These are phyloP conservation scores for Fragum whitleyi DNA, from an alignment of 2,888 invertebrate genomes.

Conservation along the genomic window DNA sequence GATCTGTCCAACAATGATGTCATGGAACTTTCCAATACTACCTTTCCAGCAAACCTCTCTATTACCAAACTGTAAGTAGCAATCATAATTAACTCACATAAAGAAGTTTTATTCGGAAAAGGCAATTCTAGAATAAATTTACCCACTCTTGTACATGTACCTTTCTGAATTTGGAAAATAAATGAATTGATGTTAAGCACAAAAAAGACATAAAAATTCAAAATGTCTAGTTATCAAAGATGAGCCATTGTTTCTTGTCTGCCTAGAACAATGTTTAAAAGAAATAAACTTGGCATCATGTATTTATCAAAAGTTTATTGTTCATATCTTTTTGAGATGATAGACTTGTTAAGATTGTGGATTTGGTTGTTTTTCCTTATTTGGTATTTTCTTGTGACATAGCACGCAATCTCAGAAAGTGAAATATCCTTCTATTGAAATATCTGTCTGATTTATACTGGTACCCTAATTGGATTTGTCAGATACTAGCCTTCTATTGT, in stretches of 20 bases:
- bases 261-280: no score
- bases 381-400: neutral
- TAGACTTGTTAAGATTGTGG: neutral
- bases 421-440: conserved; percentile 27
- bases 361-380: conserved; percentile 2
- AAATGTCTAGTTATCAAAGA: no score
- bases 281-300: neutral
- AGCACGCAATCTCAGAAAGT: neutral
- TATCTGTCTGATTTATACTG: conserved; percentile 26
- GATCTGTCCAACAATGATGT: conserved; percentile 83
- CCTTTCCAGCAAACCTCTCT: conserved; percentile 88
- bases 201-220: no score
- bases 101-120: no score
- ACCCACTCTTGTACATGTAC: no score
- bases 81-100: no score
- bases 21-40: conserved; percentile 85
- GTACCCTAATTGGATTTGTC: conserved; percentile 37
- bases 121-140: no score
- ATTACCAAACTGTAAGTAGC: conserved; percentile 87
- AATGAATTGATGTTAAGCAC: no score
- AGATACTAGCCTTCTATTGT: conserved; percentile 21
- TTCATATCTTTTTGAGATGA: neutral
- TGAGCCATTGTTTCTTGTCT: no score
- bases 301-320: neutral
- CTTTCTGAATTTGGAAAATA: no score